Conservation (phyloP, 2,797 vertebrate genomes). For the Varecia variegata region DNA sequence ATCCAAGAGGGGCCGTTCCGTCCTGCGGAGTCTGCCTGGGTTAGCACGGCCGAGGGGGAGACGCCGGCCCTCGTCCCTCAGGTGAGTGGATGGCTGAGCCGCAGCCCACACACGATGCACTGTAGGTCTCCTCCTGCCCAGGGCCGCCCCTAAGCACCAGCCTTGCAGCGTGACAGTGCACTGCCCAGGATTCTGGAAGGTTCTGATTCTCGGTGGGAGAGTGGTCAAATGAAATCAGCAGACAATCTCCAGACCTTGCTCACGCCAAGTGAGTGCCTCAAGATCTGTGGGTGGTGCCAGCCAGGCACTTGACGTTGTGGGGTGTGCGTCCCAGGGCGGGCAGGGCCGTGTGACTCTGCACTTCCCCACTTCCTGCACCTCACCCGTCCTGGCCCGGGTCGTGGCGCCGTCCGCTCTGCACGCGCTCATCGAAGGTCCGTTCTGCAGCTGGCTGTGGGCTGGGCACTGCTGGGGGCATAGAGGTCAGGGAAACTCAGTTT, state of each 20-base stretch:
- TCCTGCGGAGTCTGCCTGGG: too few species aligned
- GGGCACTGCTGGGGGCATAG: not conserved
- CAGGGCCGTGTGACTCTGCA: not conserved
- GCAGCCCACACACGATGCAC: rapidly evolving
- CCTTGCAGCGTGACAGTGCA: not conserved
- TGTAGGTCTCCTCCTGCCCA: not conserved
- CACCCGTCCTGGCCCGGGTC: rapidly evolving
- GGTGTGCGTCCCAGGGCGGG: rapidly evolving
- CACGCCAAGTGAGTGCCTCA: rapidly evolving
- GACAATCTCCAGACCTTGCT: not conserved
- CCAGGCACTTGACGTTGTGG: not conserved
- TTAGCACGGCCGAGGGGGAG: rapidly evolving
- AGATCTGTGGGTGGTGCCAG: not conserved
- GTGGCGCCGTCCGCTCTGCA: not conserved
- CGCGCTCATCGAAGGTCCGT: too few species aligned
- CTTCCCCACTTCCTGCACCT: not conserved
- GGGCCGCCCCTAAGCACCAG: not conserved
- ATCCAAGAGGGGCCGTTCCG: not conserved
- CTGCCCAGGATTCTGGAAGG: not conserved
- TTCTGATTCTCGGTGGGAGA: not conserved
- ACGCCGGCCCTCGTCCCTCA: not conserved
- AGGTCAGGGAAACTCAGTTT: not conserved
- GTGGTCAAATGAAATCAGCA: not conserved
- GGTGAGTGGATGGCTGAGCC: rapidly evolving
- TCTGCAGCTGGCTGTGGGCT: not conserved